Percentiles rank a stretch among this genome's conserved stretches.
These are phyloP conservation scores for Aporophyla nigra DNA, from an alignment of 2,888 invertebrate genomes.

Conservation along the genomic window DNA sequence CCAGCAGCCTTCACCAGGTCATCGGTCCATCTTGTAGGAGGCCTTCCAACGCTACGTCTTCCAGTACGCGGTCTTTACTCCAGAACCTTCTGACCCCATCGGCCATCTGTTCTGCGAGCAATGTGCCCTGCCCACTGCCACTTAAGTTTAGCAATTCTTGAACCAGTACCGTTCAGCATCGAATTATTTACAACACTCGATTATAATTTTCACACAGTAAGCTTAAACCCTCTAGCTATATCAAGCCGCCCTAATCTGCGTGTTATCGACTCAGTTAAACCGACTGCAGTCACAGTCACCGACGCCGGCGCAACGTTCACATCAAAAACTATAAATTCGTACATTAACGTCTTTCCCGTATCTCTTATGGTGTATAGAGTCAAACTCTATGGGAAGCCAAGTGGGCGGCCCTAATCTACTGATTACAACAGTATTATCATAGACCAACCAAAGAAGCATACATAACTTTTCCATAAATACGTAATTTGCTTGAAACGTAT, in stretches of 20 bases:
- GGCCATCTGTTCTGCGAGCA: too few relatives aligned
- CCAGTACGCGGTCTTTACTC: too few relatives aligned
- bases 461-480: constrained; percentile 84
- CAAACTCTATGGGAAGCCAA: constrained; percentile 74
- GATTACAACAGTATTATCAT: constrained; percentile 86
- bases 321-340: constrained; percentile 66
- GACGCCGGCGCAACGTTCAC: constrained; percentile 48
- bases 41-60: too few relatives aligned
- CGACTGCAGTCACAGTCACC: constrained; percentile 43
- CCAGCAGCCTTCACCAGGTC: too few relatives aligned
- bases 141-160: too few relatives aligned
- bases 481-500: constrained; percentile 83
- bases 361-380: constrained; percentile 61
- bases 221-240: constrained; percentile 45
- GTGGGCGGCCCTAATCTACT: constrained; percentile 86
- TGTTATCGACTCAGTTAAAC: constrained; percentile 54
- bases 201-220: constrained; percentile 47
- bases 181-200: constrained; percentile 12
- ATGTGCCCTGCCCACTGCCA: too few relatives aligned
- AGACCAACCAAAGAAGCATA: constrained; percentile 78
- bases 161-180: too few relatives aligned
- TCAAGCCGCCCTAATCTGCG: constrained; percentile 45
- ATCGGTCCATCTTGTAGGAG: too few relatives aligned
- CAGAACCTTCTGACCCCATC: too few relatives aligned
- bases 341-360: constrained; percentile 66